Conservation (phyloP, 2,113 vertebrate genomes). For the Misgurnus anguillicaudatus region DNA sequence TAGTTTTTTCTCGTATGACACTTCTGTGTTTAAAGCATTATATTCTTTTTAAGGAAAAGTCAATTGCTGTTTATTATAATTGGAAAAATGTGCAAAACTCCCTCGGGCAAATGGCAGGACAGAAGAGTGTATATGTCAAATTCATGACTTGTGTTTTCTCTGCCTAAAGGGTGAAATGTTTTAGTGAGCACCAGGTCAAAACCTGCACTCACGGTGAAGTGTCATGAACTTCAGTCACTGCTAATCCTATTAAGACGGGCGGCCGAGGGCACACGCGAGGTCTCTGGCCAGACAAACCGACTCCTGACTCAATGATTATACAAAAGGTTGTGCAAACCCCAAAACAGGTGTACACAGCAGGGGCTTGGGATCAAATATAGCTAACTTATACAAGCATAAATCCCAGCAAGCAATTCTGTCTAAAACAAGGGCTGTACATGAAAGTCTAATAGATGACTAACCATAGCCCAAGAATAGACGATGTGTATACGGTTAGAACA, state of each 20-base stretch:
- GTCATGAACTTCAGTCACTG: constrained; percentile 61
- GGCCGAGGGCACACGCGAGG: constrained; percentile 56
- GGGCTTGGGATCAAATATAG: not conserved
- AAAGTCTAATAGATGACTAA: too few species aligned
- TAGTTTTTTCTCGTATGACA: too few species aligned
- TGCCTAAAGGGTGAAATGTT: not conserved
- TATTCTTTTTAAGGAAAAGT: too few species aligned
- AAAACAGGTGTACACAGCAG: not conserved
- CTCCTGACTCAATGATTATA: constrained; percentile 11
- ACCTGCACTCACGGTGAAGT: constrained; percentile 35
- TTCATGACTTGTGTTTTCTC: not conserved
- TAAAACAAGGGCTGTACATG: too few species aligned
- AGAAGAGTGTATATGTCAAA: too few species aligned
- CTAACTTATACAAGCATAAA: not conserved
- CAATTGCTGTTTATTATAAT: too few species aligned
- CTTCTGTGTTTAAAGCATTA: too few species aligned
- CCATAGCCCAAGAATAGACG: too few species aligned
- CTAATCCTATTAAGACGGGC: constrained; percentile 69
- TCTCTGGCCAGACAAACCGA: constrained; percentile 40
- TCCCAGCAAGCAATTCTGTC: too few species aligned
- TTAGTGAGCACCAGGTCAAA: not conserved
- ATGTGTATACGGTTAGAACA: too few species aligned
- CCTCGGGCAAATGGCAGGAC: too few species aligned
- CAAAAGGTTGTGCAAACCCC: not conserved
- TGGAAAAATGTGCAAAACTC: too few species aligned